phyloP scores from a whole-genome alignment of 2,113 vertebrate species.

The Crotalus helleri region DNA sequence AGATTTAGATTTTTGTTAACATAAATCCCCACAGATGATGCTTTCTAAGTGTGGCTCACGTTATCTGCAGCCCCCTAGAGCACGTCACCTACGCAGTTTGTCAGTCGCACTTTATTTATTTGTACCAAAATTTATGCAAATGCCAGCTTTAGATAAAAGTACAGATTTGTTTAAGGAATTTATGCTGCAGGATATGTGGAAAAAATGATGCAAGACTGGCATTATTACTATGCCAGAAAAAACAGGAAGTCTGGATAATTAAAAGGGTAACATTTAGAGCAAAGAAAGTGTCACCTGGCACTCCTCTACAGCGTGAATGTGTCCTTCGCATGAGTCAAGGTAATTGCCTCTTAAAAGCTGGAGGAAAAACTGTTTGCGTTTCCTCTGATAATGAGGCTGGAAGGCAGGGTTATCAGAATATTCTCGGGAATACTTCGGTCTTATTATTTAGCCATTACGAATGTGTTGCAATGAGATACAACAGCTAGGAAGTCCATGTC shows the following conservation, averaged over 20 bases:
- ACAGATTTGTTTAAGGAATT: background rate
- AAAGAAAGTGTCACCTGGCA: conserved; percentile 1
- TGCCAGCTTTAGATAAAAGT: background rate
- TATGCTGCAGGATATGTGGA: background rate
- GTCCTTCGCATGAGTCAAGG: conserved; percentile 15
- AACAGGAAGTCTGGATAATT: conserved; percentile 2
- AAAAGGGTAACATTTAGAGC: background rate
- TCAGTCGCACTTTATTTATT: conserved; percentile 27
- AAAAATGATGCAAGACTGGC: background rate
- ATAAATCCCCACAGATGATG: conserved; percentile 17
- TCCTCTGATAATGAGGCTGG: conserved; percentile 26
- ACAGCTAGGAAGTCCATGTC: conserved; percentile 66
- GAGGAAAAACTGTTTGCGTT: background rate
- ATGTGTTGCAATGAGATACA: conserved; percentile 41
- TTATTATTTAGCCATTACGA: conserved; percentile 50
- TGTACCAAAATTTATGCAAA: background rate
- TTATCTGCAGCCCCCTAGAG: background rate
- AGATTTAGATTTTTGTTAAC: background rate
- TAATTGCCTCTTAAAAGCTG: background rate
- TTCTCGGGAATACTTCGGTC: conserved; percentile 33
- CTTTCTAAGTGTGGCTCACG: background rate
- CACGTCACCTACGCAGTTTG: conserved; percentile 6
- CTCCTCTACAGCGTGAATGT: conserved; percentile 4
- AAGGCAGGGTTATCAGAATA: conserved; percentile 46
- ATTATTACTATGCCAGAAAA: background rate